Evolutionary conservation across 92 coral and sea anemone genomes (phyloP).

Genomic region (Plumapathes pennacea): DNA sequence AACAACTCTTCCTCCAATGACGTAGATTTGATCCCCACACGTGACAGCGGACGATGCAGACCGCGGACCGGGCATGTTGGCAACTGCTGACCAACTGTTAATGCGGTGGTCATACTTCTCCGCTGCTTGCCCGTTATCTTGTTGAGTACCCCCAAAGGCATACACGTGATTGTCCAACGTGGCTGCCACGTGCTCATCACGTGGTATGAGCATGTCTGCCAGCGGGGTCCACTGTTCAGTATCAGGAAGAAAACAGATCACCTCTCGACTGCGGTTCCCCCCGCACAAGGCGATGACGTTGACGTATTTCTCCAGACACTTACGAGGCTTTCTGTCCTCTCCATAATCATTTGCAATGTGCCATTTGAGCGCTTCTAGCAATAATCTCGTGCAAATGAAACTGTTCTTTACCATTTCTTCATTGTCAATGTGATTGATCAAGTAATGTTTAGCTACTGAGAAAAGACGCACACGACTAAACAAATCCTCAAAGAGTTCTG

Average conservation of each 20-base stretch:
- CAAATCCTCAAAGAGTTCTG: conserved; percentile 55
- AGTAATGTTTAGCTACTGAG: conserved; percentile 58
- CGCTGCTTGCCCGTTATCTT: conserved; percentile 49
- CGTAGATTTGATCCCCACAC: conserved; percentile 52
- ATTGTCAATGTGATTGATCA: conserved; percentile 48
- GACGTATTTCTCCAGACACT: conserved; percentile 41
- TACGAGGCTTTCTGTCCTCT: conserved; percentile 28
- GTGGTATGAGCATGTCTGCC: conserved; percentile 47
- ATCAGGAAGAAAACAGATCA: conserved; percentile 62
- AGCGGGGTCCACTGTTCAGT: conserved; percentile 54
- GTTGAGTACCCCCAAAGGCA: conserved; percentile 60
- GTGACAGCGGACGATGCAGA: conserved; percentile 63
- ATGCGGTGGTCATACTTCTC: conserved; percentile 66
- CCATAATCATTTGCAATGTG: conserved; percentile 42
- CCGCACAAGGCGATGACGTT: conserved; percentile 70
- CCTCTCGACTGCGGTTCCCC: conserved; percentile 66
- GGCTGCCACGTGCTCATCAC: conserved; percentile 59
- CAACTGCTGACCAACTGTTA: conserved; percentile 52
- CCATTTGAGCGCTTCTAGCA: conserved; percentile 59
- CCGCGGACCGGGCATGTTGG: conserved; percentile 59
- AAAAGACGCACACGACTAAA: conserved; percentile 54
- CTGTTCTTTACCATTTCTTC: conserved; percentile 67
- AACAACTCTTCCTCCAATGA: conserved; percentile 70
- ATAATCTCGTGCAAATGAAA: conserved; percentile 56
- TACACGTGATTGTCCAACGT: conserved; percentile 61